A percentile compares a stretch with the other conserved stretches of the same genome.
Evolutionary conservation across 1,140 invertebrate species (phyloP).

Genomic region (Sinella curviseta): DNA sequence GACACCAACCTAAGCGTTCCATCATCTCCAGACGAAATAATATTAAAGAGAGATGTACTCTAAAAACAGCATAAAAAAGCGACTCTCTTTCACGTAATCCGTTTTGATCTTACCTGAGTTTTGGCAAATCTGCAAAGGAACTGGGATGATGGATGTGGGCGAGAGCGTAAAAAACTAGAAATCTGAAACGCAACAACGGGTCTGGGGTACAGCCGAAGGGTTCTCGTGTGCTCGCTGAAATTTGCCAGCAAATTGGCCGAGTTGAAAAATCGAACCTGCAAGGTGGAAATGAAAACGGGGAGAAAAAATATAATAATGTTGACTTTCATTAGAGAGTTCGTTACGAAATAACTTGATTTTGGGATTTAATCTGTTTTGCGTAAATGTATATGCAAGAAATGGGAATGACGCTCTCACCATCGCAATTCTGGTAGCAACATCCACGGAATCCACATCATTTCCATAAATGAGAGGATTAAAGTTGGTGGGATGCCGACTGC

Average conservation of each 20-base stretch:
- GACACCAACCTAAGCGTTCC: no score
- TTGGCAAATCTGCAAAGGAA: conserved; percentile 90
- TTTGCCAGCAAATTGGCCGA: conserved; percentile 95
- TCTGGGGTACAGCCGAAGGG: conserved; percentile 90
- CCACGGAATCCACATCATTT: conserved; percentile 95
- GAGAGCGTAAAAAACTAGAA: conserved; percentile 92
- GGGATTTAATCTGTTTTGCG: no score
- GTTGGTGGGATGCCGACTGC: conserved; percentile 40
- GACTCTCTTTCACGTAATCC: not conserved
- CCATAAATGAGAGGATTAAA: conserved; percentile 91
- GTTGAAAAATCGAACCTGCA: conserved; percentile 95
- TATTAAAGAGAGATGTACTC: no score
- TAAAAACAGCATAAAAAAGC: not conserved
- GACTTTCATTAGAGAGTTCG: no score
- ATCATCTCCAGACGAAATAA: no score
- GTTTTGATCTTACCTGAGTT: conserved; percentile 69
- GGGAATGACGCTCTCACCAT: conserved; percentile 70
- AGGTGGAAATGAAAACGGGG: not conserved
- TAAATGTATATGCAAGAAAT: no score
- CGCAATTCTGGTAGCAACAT: conserved; percentile 95
- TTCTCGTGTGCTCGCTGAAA: conserved; percentile 96
- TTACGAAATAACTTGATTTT: no score
- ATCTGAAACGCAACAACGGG: conserved; percentile 99
- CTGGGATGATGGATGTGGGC: conserved; percentile 74
- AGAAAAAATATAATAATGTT: not conserved